Conservation (phyloP, 2,888 invertebrate genomes). For the Rhingia rostrata region DNA sequence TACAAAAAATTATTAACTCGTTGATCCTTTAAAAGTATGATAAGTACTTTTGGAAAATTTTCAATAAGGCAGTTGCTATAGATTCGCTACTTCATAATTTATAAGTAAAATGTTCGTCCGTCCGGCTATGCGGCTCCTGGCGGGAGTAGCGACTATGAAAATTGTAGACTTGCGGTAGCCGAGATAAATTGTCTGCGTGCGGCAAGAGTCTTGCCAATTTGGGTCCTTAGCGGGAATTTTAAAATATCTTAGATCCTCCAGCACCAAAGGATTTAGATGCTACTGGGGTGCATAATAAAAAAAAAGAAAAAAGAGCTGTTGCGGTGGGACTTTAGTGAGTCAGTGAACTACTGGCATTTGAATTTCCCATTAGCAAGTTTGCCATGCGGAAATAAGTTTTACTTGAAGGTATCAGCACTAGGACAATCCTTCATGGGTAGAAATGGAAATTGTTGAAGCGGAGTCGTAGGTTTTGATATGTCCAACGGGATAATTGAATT, state of each 20-base stretch:
- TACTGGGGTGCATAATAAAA: not conserved
- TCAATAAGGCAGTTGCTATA: slow-evolving; percentile 65
- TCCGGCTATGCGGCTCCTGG: not conserved
- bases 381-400: slow-evolving; percentile 37
- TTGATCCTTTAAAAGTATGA: slow-evolving; percentile 73
- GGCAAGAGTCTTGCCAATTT: slow-evolving; percentile 13
- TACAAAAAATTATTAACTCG: slow-evolving; percentile 53
- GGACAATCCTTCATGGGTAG: too few relatives aligned
- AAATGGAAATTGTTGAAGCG: too few relatives aligned
- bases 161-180: slow-evolving; percentile 22
- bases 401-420: too few relatives aligned
- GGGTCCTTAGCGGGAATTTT: slow-evolving; percentile 3
- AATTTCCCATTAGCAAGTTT: slow-evolving; percentile 12
- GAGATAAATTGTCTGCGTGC: slow-evolving; percentile 34
- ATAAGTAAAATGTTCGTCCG: slow-evolving; percentile 39
- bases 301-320: not conserved
- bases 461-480: too few relatives aligned
- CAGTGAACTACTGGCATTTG: slow-evolving; percentile 32
- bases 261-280: slow-evolving; percentile 34
- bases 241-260: slow-evolving; percentile 3
- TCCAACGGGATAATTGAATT: too few relatives aligned
- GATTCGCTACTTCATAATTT: slow-evolving; percentile 57
- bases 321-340: slow-evolving; percentile 5
- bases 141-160: slow-evolving; percentile 6
- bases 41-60: slow-evolving; percentile 73